Conservation (phyloP, 53 echinoderm and acorn worm genomes). For the Temnopleurus reevesii region DNA sequence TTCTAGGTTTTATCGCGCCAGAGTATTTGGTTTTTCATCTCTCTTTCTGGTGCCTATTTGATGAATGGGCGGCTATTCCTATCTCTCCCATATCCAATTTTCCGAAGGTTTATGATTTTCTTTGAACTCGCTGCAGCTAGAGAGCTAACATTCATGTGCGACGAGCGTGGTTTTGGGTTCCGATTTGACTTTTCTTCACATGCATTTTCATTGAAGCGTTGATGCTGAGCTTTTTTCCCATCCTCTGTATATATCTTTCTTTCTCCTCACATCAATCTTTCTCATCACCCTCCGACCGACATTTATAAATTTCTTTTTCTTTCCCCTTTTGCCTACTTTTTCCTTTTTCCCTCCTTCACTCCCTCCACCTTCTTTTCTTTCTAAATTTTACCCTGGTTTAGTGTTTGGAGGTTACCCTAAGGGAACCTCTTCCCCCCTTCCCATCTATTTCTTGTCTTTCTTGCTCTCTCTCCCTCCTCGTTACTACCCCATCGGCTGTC, state of each 20-base stretch:
- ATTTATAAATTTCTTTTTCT: neutral
- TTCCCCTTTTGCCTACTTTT: neutral
- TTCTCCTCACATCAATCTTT: neutral
- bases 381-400: neutral
- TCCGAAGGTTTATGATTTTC: too few species aligned
- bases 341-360: neutral
- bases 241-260: neutral
- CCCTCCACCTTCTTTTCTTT: neutral
- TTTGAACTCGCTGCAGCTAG: too few species aligned
- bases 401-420: neutral
- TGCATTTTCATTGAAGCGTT: too few species aligned
- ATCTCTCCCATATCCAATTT: too few species aligned
- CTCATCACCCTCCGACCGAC: neutral
- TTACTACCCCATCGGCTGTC: neutral
- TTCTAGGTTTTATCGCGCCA: neutral
- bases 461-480: neutral
- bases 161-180: too few species aligned
- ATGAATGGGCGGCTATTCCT: too few species aligned
- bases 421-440: neutral
- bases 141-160: too few species aligned
- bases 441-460: neutral
- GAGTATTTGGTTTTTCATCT: neutral
- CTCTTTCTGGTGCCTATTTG: neutral
- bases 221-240: neutral
- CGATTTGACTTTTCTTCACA: too few species aligned